Evolutionary conservation across 1,140 invertebrate genomes (phyloP).

Genomic region (Cotesia glomerata): DNA sequence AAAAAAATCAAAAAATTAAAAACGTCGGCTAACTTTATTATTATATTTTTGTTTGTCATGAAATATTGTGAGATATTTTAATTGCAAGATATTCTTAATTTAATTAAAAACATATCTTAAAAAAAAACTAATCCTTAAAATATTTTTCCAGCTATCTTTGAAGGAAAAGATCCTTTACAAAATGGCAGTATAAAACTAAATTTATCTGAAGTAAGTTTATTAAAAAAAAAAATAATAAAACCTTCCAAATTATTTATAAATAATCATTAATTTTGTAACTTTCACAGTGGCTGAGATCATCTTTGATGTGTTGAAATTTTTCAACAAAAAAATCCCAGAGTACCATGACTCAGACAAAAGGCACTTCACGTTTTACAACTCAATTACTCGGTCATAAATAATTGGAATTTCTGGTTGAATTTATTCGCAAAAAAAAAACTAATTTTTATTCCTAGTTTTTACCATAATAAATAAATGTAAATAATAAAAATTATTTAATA

Average conservation of each 20-base stretch:
- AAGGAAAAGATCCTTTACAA: constrained; percentile 81
- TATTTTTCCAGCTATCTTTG: constrained; percentile 74
- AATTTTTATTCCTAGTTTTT: neutral
- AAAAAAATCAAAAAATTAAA: too few species aligned
- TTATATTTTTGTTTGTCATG: too few species aligned
- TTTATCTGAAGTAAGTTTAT: constrained; percentile 73
- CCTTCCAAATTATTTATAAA: constrained; percentile 45
- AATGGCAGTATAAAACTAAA: constrained; percentile 82
- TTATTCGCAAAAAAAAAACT: neutral
- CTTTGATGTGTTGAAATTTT: constrained; percentile 70
- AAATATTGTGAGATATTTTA: neutral
- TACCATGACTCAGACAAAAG: neutral
- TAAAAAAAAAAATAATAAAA: neutral
- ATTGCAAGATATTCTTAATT: constrained; percentile 26
- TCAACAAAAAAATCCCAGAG: constrained; percentile 17
- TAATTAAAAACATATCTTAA: too few species aligned
- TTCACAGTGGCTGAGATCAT: constrained; percentile 80
- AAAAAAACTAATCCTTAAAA: too few species aligned
- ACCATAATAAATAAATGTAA: constrained; percentile 1
- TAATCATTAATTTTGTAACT: constrained; percentile 42
- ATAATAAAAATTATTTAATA: constrained; percentile 1
- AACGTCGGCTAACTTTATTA: too few species aligned
- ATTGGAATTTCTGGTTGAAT: too few species aligned
- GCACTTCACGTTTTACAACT: too few species aligned
- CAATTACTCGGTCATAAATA: too few species aligned